Evolutionary conservation across 2,113 vertebrate genomes (phyloP).

Genomic region (Vulpes vulpes): DNA sequence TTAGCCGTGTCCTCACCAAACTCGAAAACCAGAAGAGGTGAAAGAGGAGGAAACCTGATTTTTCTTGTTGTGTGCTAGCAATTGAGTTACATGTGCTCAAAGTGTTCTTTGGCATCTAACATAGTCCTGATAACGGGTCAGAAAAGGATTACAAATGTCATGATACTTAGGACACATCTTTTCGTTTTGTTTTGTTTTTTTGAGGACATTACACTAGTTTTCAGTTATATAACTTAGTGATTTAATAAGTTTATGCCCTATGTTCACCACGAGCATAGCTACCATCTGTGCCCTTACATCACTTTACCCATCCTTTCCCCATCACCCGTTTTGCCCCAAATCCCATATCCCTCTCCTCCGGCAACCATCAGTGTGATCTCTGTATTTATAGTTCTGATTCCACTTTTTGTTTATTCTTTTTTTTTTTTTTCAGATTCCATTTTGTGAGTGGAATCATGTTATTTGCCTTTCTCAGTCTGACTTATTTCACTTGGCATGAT

Average conservation of each 20-base stretch:
- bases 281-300: background rate
- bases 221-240: background rate
- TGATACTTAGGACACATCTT: accelerated
- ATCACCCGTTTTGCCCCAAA: background rate
- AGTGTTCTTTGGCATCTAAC: background rate
- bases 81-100: too few relatives aligned
- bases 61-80: background rate
- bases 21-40: background rate
- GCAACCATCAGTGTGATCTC: background rate
- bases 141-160: background rate
- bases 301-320: background rate
- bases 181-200: background rate
- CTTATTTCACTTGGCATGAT: background rate
- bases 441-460: background rate
- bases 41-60: background rate
- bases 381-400: background rate
- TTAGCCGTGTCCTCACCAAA: background rate
- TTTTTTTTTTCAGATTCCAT: background rate
- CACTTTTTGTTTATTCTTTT: background rate
- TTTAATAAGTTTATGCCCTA: background rate
- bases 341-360: background rate
- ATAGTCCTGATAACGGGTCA: background rate
- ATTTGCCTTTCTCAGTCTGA: background rate
- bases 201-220: background rate
- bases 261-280: background rate